These are phyloP conservation scores for Microtus richardsoni DNA, from an alignment of 2,113 vertebrate species.

Conservation along the genomic window DNA sequence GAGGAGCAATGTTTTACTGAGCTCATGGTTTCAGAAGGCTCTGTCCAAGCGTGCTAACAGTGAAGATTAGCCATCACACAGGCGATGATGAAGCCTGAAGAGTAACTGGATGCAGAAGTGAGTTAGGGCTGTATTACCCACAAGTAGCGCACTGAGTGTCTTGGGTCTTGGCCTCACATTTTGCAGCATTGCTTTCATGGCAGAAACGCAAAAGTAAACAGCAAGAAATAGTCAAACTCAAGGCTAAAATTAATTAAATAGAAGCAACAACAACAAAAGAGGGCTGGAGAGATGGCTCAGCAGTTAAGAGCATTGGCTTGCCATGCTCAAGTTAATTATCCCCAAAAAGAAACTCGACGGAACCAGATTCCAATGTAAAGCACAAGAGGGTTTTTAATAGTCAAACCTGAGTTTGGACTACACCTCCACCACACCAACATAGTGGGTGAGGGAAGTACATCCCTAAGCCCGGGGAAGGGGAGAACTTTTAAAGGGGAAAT, in stretches of 20 bases:
- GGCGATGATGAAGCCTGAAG: neutral
- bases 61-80: neutral
- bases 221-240: neutral
- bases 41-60: neutral
- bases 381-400: too few relatives aligned
- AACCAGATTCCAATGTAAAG: too few relatives aligned
- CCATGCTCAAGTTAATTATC: too few relatives aligned
- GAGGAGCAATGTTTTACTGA: neutral
- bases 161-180: neutral
- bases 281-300: neutral
- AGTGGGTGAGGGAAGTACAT: too few relatives aligned
- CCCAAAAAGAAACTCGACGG: too few relatives aligned
- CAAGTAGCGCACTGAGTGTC: neutral
- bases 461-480: too few relatives aligned
- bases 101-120: neutral
- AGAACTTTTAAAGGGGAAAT: too few relatives aligned
- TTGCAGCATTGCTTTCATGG: neutral
- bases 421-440: too few relatives aligned
- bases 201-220: neutral
- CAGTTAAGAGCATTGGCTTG: too few relatives aligned
- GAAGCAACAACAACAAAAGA: neutral
- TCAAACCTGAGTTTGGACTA: too few relatives aligned
- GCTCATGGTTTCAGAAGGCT: neutral
- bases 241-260: neutral
- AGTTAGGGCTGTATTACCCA: neutral